These are phyloP conservation scores for Orcinus orca DNA, from an alignment of 2,113 vertebrate species.

Conservation along the genomic window DNA sequence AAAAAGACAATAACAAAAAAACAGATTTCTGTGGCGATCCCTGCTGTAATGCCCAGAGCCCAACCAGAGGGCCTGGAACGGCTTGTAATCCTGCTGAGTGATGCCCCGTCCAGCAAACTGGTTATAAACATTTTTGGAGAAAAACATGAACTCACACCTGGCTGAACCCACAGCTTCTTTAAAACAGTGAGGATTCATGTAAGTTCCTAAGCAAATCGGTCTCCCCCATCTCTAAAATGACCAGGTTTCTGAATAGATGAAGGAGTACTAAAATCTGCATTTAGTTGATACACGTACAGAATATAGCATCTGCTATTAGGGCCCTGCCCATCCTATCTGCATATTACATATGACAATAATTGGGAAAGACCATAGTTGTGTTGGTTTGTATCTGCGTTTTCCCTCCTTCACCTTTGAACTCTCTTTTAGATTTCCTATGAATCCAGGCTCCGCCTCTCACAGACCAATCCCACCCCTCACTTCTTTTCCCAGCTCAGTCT, in stretches of 20 bases:
- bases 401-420: not conserved
- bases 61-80: not conserved
- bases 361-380: not conserved
- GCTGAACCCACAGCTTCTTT: not conserved
- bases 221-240: not conserved
- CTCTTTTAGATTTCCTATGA: not conserved
- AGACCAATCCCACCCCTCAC: not conserved
- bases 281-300: not conserved
- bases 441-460: not conserved
- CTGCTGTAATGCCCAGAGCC: not conserved
- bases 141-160: not conserved
- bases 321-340: not conserved
- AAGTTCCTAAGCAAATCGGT: not conserved
- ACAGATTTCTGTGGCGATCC: not conserved
- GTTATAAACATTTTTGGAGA: not conserved
- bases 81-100: not conserved
- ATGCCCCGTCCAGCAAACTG: fast-evolving
- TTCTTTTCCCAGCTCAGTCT: not conserved
- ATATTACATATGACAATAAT: not conserved
- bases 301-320: not conserved
- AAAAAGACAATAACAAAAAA: not conserved
- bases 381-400: not conserved
- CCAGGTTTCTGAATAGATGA: not conserved
- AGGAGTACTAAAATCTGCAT: not conserved
- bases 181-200: not conserved